Percentiles rank a stretch among this genome's conserved stretches.
Evolutionary conservation across 2,113 vertebrate species (phyloP).

Genomic region (Prietella phreatophila): DNA sequence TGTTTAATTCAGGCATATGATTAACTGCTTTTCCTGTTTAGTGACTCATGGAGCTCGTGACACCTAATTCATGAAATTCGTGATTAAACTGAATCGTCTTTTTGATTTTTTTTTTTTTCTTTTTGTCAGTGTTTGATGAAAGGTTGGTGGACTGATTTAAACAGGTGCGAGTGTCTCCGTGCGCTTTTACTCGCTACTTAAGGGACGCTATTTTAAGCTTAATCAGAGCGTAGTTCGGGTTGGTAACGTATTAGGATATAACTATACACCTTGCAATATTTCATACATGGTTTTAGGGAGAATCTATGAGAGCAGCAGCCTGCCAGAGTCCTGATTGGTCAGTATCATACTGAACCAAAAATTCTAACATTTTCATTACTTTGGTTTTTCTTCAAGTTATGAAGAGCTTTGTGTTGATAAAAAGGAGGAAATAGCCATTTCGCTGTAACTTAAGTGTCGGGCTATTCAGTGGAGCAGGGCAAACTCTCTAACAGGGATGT

Average conservation of each 20-base stretch:
- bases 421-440: too few species aligned
- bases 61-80: neutral
- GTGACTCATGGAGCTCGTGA: slow-evolving; percentile 6
- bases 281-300: neutral
- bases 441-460: too few species aligned
- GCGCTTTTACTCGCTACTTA: neutral
- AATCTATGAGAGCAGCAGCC: neutral
- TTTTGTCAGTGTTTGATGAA: neutral
- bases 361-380: neutral
- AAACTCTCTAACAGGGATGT: too few species aligned
- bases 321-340: neutral
- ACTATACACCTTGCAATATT: neutral
- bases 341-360: neutral
- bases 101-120: too few species aligned
- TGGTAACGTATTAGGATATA: neutral
- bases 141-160: neutral
- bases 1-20: neutral
- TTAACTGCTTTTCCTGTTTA: slow-evolving; percentile 2
- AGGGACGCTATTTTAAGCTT: neutral
- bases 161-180: neutral
- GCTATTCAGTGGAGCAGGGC: too few species aligned
- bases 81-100: neutral
- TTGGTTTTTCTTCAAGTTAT: neutral
- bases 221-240: neutral
- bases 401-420: neutral